Evolutionary conservation across 2,113 vertebrate species (phyloP).

Genomic region (Raja brachyura): DNA sequence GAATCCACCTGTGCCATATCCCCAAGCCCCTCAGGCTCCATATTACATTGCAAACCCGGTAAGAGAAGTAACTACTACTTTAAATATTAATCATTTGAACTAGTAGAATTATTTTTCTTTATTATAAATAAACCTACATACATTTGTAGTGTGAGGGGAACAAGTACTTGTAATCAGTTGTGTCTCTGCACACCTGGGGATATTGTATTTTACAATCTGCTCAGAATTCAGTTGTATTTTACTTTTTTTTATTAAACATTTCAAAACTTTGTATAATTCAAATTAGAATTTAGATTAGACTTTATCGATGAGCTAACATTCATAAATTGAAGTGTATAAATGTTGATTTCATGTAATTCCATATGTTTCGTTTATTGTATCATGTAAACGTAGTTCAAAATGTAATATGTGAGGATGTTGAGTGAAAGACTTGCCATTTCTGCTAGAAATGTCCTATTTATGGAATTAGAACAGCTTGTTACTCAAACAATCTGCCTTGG

Average conservation of each 20-base stretch:
- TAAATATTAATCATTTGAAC: neutral
- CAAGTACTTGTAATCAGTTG: neutral
- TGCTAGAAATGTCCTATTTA: neutral
- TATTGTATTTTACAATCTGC: neutral
- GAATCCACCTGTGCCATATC: slow-evolving; percentile 81
- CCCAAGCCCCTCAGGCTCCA: slow-evolving; percentile 82
- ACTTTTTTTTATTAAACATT: no score
- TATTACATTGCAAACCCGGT: slow-evolving; percentile 71
- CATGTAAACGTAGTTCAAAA: neutral
- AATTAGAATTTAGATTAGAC: neutral
- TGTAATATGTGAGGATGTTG: neutral
- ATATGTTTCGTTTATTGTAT: neutral
- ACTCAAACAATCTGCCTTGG: neutral
- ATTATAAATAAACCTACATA: neutral
- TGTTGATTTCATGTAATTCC: no score
- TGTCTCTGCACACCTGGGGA: neutral
- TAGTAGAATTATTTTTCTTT: neutral
- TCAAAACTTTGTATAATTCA: neutral
- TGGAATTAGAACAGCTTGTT: neutral
- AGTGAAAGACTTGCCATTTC: neutral
- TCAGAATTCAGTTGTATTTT: neutral
- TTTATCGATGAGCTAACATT: neutral
- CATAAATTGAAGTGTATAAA: neutral
- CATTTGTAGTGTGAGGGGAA: neutral
- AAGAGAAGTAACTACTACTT: neutral